Conservation (phyloP, 2,797 vertebrate species). For the Myripristis murdjan region DNA sequence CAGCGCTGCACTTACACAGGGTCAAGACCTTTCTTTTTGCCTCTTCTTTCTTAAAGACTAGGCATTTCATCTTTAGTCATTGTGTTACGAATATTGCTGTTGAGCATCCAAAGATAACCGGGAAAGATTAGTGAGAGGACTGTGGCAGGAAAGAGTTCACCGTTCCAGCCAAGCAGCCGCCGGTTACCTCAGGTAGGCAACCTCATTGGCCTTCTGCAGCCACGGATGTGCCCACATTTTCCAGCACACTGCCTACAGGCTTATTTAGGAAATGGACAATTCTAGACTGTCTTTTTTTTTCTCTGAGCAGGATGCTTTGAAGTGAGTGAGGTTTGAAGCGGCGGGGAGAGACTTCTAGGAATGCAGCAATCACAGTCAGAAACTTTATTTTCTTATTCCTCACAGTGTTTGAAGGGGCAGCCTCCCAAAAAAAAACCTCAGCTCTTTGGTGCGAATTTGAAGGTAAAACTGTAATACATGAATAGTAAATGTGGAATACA, state of each 20-base stretch:
- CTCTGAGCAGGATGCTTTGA: constrained; percentile 8
- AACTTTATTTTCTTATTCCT: constrained; percentile 2
- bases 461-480: neutral
- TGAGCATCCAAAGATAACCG: neutral
- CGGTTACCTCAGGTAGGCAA: too few species aligned
- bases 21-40: too few species aligned
- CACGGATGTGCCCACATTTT: constrained; percentile 22
- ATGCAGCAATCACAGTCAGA: too few species aligned
- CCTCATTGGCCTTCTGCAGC: too few species aligned
- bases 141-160: too few species aligned
- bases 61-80: neutral
- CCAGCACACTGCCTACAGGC: neutral
- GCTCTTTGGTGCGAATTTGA: constrained; percentile 4
- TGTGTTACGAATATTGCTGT: constrained; percentile 3
- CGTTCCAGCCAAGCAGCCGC: too few species aligned
- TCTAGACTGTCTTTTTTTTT: neutral
- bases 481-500: neutral
- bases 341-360: neutral
- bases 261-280: constrained; percentile 11
- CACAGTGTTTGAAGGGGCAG: constrained; percentile 2
- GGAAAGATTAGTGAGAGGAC: neutral
- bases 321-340: neutral
- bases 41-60: neutral
- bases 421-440: neutral
- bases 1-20: neutral